Percentiles rank a stretch among this genome's conserved stretches.
Conservation (phyloP, 1,140 invertebrate species). For the Saccostrea echinata region DNA sequence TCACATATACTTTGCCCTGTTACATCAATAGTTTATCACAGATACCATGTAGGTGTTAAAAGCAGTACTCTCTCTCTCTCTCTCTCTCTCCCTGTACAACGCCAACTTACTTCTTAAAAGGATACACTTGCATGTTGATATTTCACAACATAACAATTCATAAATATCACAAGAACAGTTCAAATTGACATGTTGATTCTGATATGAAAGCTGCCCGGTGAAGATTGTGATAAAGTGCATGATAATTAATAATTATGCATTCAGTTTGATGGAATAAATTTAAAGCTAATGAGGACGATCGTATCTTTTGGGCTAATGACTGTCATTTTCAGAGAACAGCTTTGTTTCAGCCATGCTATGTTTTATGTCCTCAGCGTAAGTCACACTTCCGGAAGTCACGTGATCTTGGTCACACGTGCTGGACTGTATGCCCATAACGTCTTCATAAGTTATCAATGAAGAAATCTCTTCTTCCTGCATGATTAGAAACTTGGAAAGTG, state of each 20-base stretch:
- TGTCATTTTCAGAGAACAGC: background rate
- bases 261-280: background rate
- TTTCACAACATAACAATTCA: background rate
- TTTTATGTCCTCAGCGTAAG: background rate
- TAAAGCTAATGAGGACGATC: background rate
- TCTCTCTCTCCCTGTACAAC: no score
- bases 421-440: background rate
- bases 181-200: no score
- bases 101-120: no score
- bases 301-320: background rate
- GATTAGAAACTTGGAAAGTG: background rate
- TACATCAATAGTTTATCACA: no score
- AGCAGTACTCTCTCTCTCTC: no score
- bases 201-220: background rate
- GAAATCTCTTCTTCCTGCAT: background rate
- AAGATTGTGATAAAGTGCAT: background rate
- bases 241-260: background rate
- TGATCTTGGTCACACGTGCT: conserved; percentile 2
- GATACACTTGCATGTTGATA: no score
- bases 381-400: conserved; percentile 19
- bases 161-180: background rate
- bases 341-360: background rate
- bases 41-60: no score
- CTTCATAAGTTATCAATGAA: conserved; percentile 29
- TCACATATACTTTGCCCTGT: no score